Percentiles rank a stretch among this genome's conserved stretches.
Evolutionary conservation across 2,797 vertebrate species (phyloP).

Genomic region (Rhyacichthys aspro): DNA sequence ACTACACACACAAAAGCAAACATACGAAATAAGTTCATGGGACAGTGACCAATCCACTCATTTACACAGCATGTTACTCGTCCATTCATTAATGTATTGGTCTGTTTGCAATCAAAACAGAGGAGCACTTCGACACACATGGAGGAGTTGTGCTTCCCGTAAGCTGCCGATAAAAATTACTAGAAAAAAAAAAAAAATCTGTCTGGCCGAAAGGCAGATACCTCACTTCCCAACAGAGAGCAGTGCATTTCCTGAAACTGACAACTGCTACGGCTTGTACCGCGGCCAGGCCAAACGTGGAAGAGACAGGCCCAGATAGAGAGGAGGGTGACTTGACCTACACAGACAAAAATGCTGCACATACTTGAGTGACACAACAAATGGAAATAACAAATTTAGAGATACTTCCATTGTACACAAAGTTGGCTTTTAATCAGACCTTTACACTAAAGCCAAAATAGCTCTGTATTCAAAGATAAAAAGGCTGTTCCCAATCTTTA

Average conservation of each 20-base stretch:
- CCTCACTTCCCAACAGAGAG: slow-evolving; percentile 75
- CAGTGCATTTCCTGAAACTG: slow-evolving; percentile 77
- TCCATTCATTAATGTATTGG: slow-evolving; percentile 12
- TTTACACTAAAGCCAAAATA: slow-evolving; percentile 15
- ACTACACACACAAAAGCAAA: too few species aligned
- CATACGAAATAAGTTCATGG: too few species aligned
- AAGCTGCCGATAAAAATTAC: slow-evolving; percentile 62
- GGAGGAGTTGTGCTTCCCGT: slow-evolving; percentile 61
- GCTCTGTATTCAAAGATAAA: slow-evolving; percentile 38
- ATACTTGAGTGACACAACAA: slow-evolving; percentile 38
- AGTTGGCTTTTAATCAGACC: slow-evolving; percentile 17
- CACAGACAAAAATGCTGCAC: slow-evolving; percentile 48
- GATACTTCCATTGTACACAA: slow-evolving; percentile 6
- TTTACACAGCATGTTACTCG: slow-evolving; percentile 22
- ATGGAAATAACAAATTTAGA: slow-evolving; percentile 28
- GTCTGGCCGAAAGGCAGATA: slow-evolving; percentile 60
- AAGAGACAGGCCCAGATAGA: slow-evolving; percentile 24
- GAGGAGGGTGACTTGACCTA: slow-evolving; percentile 37
- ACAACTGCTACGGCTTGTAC: slow-evolving; percentile 64
- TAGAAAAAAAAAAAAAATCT: slow-evolving; percentile 15
- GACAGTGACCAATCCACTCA: slow-evolving; percentile 11
- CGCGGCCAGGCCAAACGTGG: slow-evolving; percentile 55
- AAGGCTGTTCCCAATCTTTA: slow-evolving; percentile 21
- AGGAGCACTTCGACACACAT: slow-evolving; percentile 31
- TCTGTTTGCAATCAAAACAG: slow-evolving; percentile 29